Base-by-base conservation (phyloP, 2,797 vertebrate species). In the Sphaeramia orbicularis region DNA sequence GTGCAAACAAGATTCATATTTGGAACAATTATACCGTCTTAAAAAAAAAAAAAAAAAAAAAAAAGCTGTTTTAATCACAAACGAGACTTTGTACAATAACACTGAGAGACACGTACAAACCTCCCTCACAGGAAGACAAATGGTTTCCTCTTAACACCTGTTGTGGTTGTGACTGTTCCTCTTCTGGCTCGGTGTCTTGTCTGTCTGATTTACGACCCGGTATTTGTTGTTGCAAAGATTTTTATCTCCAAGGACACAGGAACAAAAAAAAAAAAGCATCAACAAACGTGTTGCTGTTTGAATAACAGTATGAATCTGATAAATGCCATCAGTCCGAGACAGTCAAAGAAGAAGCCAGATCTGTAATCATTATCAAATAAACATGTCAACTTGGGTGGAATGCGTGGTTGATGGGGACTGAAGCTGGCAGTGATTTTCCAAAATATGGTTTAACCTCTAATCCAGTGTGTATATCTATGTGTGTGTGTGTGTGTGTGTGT, bases 91-190 rank as follows among this genome's bases (percentile, higher is more conserved):
- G 27, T 49, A 24, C 15, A 52, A 44, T 41, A 35, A 71, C 43
- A 35, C n/a, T n/a, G n/a, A n/a, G n/a, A n/a, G 45, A 60, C 69
- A 52, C 50, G 65, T 42, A 54, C 43, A 35, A 79, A 68, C 40
- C 81, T 59, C 76, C 62, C 76, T 82, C 71, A 57, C 68, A 83
- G 85, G 79, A 86, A 82, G 88, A 90, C 86, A 91, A 88, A 89
- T 86, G 85, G 88, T 84, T 89, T 91, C 86, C 86, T 84, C 83
- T 70, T 79, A 80, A 89, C 90, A 91, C 91, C 90, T 90, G 90
- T 85, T 90, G 86, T 85, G 87, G 78, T 84, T 66, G 88, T 75
- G 74, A 77, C 76, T 81, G 81, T 81, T 85, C 76, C 75, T 84
- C 66, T 74, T 81, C 77, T 83, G 78, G 71, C 83, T 86, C 61